Conservation (phyloP, 2,888 invertebrate species). For the Thalpophila matura region DNA sequence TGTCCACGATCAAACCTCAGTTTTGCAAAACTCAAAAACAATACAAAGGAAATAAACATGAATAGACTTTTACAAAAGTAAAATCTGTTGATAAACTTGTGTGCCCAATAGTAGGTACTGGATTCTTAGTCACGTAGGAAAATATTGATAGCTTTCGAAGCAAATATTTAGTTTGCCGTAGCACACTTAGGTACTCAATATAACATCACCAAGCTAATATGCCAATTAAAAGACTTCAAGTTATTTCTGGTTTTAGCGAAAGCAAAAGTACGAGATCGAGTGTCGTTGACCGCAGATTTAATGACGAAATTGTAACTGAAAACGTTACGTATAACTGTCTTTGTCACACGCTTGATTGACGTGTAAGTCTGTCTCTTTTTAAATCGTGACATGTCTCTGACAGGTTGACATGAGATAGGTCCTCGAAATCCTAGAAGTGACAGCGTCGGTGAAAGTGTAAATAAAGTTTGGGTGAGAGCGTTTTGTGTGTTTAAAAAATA, state of each 20-base stretch:
- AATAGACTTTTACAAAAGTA: constrained; percentile 36
- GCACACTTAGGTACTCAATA: constrained; percentile 26
- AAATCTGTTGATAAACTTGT: constrained; percentile 42
- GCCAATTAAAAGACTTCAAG: constrained; percentile 61
- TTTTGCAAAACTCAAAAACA: constrained; percentile 8
- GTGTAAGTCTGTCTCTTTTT: constrained; percentile 60
- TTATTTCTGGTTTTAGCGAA: constrained; percentile 71
- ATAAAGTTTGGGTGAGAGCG: constrained; percentile 70
- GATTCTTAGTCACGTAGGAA: constrained; percentile 37
- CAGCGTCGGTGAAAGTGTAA: constrained; percentile 83
- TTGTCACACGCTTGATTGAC: constrained; percentile 48
- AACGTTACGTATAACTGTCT: constrained; percentile 59
- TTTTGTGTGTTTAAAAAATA: constrained; percentile 71
- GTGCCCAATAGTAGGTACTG: constrained; percentile 44
- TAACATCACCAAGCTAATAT: constrained; percentile 38
- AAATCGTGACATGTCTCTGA: constrained; percentile 64
- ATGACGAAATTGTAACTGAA: constrained; percentile 67
- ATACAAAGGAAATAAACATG: constrained; percentile 9
- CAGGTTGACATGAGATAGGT: constrained; percentile 71
- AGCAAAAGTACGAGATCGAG: constrained; percentile 75
- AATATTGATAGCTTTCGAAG: constrained; percentile 52
- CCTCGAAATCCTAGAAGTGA: constrained; percentile 74
- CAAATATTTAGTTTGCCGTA: constrained; percentile 39
- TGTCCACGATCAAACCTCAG: neutral
- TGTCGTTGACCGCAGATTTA: constrained; percentile 76